phyloP scores from a whole-genome alignment of 1,140 invertebrate species.

The Lethocerus indicus region DNA sequence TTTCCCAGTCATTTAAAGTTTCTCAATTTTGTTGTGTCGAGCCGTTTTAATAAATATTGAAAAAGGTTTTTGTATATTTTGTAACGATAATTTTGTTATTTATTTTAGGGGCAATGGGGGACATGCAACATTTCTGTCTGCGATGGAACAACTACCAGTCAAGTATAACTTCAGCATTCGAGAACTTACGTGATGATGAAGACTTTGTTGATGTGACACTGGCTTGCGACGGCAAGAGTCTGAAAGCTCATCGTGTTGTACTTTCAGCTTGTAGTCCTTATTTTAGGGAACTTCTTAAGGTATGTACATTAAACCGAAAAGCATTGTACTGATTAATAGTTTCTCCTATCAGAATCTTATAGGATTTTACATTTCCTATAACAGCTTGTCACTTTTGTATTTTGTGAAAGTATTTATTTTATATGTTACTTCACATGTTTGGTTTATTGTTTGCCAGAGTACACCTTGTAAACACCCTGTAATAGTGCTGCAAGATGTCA shows the following conservation, averaged over 20 bases:
- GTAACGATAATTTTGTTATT: conserved; percentile 3
- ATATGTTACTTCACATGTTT: not conserved
- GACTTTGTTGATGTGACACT: conserved; percentile 86
- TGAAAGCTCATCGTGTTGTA: conserved; percentile 82
- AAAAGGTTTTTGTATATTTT: not conserved
- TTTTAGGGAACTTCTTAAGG: conserved; percentile 73
- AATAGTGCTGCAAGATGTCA: conserved; percentile 84
- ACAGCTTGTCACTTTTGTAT: not conserved
- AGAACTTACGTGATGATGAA: conserved; percentile 79
- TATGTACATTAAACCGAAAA: no score
- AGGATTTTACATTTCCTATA: not conserved
- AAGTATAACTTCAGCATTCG: conserved; percentile 86
- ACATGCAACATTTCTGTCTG: conserved; percentile 87
- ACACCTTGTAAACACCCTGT: conserved; percentile 90
- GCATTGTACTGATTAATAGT: not conserved
- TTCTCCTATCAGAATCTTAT: not conserved
- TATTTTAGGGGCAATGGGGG: conserved; percentile 51
- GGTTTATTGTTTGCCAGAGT: conserved; percentile 38
- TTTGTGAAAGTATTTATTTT: not conserved
- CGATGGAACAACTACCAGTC: conserved; percentile 95
- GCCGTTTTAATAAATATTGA: not conserved
- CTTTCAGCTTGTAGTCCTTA: conserved; percentile 84
- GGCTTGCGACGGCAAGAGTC: conserved; percentile 77
- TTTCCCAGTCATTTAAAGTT: not conserved
- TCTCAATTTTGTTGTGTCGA: not conserved